Percentiles rank a stretch among this genome's conserved stretches.
Conservation (phyloP, 2,888 invertebrate species). For the Gastracanthus pulcherrimus region DNA sequence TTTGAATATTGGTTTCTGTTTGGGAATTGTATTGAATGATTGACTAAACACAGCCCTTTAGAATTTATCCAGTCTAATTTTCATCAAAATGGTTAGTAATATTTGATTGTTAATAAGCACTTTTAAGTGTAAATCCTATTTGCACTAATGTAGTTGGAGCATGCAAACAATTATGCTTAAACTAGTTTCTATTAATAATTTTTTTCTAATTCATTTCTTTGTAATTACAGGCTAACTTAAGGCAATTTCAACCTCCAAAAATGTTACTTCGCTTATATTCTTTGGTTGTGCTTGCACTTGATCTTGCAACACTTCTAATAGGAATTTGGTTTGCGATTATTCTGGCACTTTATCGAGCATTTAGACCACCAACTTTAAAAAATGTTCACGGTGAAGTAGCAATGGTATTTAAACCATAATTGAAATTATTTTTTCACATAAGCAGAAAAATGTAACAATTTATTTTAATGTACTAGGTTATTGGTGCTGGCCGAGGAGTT, state of each 20-base stretch:
- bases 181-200: background rate
- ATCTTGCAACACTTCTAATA: conserved; percentile 79
- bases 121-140: background rate
- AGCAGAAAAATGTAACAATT: conserved; percentile 3
- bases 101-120: background rate
- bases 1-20: background rate
- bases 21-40: conserved; percentile 1
- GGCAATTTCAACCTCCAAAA: conserved; percentile 74
- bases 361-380: conserved; percentile 82
- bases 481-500: conserved; percentile 85
- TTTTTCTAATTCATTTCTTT: background rate
- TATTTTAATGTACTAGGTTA: conserved; percentile 77
- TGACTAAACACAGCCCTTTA: background rate
- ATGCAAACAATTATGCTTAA: background rate
- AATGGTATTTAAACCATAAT: conserved; percentile 77
- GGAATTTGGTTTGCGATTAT: conserved; percentile 80
- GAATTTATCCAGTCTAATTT: conserved; percentile 15
- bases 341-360: conserved; percentile 78
- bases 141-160: background rate
- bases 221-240: conserved; percentile 56
- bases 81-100: conserved; percentile 50
- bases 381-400: conserved; percentile 82
- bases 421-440: background rate
- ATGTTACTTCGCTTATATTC: conserved; percentile 81
- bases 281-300: conserved; percentile 79